Evolutionary conservation across 1,140 invertebrate species (phyloP), one percentile per base, ranked within the genome.

Genomic region (Neodiprion pinetum): DNA sequence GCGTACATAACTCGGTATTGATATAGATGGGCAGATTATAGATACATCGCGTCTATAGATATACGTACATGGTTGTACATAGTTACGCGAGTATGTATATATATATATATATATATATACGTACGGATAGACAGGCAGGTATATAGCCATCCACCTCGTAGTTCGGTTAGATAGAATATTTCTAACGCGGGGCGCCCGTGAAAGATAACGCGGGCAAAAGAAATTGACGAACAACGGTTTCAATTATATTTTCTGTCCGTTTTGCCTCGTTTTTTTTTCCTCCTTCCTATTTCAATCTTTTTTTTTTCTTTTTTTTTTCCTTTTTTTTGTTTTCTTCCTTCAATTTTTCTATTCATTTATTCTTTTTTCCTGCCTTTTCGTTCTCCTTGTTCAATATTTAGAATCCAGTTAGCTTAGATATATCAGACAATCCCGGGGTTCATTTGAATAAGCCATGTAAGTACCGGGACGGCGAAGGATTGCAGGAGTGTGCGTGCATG

Each of bases 381-480:
- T 72, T 80, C 79, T 83, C 82, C 76, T 85, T 85, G 83, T 85
- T 86, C 82, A 86, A 87, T 87, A 85, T 86, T 86, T 74, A 87
- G 85, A 87, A 85, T 87, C 83, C 85, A 85, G 84, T 86, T 85
- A 86, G 79, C 79, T 71, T 79, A 84, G 84, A 86, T 84, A 83
- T 82, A 85, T 85, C 84, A 78, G 81, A 81, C 82, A 80, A 83
- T 83, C 82, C 80, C 67, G 77, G 53, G 50, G 71, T 86, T 87
- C 85, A 87, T 87, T 87, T 87, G 85, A 87, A 87, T 87, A 87
- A 87, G 84, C 85, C 83, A 78, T 84, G 85, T 87, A 86, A 84
- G 84, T 85, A 86, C 84, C 82, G 83, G 84, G 76, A 40, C 28
- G 12, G 61, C 5, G 17, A 14, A 65, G 1, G 17, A 1, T 1